Percentiles rank a stretch among this genome's conserved stretches.
phyloP scores from a whole-genome alignment of 2,888 invertebrate genomes.

The Orchesellides sinensis region DNA sequence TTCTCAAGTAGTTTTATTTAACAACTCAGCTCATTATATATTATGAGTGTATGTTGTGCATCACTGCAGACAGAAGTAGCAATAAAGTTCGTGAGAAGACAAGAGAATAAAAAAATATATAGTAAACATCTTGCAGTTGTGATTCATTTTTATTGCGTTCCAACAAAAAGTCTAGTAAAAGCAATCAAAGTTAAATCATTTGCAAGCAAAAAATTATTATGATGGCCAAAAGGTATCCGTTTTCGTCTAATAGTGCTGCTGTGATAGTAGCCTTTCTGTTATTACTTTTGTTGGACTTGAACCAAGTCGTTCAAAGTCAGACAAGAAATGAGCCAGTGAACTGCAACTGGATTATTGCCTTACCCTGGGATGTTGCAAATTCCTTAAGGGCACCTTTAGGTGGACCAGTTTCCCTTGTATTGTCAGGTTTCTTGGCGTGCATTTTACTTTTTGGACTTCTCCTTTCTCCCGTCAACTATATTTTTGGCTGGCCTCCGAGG shows the following conservation, averaged over 20 bases:
- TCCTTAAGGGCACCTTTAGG: conserved; percentile 69
- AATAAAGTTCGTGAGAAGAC: conserved; percentile 14
- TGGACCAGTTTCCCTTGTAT: conserved; percentile 57
- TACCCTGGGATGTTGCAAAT: conserved; percentile 73
- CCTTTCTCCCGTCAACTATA: conserved; percentile 69
- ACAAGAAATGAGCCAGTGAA: conserved; percentile 66
- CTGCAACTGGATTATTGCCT: conserved; percentile 67
- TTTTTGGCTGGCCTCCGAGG: conserved; percentile 71
- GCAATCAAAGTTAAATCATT: conserved; percentile 17
- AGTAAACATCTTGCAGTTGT: conserved; percentile 5
- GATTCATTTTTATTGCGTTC: conserved; percentile 57
- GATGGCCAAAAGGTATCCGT: neutral
- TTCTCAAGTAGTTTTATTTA: conserved; percentile 54
- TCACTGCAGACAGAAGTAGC: conserved; percentile 10
- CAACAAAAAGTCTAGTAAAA: neutral
- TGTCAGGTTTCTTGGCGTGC: conserved; percentile 64
- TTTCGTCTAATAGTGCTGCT: neutral
- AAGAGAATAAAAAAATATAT: neutral
- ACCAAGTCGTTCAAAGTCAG: conserved; percentile 39
- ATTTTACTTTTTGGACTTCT: conserved; percentile 70
- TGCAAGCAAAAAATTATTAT: neutral
- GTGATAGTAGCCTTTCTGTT: conserved; percentile 36
- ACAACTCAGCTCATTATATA: conserved; percentile 60
- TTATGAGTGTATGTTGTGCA: conserved; percentile 15
- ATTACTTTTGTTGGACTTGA: conserved; percentile 42